A percentile compares a stretch with the other conserved stretches of the same genome.
Conservation (phyloP, 1,140 invertebrate genomes). For the Trichomalopsis sarcophagae region DNA sequence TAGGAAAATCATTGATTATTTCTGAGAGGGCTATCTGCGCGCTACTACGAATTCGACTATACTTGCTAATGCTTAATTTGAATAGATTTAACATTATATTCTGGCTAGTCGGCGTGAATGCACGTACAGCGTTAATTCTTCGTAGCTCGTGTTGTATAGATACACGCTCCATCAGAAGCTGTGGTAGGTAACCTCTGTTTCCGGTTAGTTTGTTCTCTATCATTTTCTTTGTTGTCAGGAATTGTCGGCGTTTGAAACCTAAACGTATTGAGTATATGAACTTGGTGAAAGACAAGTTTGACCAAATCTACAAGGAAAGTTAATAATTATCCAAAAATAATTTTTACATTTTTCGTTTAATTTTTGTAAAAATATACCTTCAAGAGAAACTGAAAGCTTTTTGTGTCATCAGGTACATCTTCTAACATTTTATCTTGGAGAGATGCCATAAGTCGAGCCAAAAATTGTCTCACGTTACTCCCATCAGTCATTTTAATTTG, state of each 20-base stretch:
- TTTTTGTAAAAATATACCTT: slow-evolving; percentile 57
- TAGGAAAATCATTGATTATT: slow-evolving; percentile 75
- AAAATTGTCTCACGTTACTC: slow-evolving; percentile 77
- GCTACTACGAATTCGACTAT: slow-evolving; percentile 80
- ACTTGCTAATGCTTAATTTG: slow-evolving; percentile 78
- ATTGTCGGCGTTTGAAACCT: background rate
- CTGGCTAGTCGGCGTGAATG: slow-evolving; percentile 78
- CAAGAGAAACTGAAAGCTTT: slow-evolving; percentile 79
- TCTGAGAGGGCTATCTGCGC: slow-evolving; percentile 79
- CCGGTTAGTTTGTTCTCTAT: slow-evolving; percentile 69
- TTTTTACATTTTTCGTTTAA: background rate
- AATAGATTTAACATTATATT: slow-evolving; percentile 80
- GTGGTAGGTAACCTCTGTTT: slow-evolving; percentile 77
- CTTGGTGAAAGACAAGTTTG: background rate
- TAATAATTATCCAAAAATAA: background rate
- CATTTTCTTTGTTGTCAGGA: background rate
- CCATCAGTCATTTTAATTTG: slow-evolving; percentile 78
- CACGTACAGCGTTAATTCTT: slow-evolving; percentile 63
- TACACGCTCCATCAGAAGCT: slow-evolving; percentile 79
- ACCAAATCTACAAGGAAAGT: background rate
- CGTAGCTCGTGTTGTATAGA: slow-evolving; percentile 82
- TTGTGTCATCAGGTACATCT: slow-evolving; percentile 83
- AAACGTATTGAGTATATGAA: background rate
- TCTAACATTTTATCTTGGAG: slow-evolving; percentile 78
- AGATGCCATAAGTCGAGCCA: slow-evolving; percentile 75